A percentile compares a stretch with the other conserved stretches of the same genome.
Conservation (phyloP, 2,113 vertebrate genomes). For the Prunella fulvescens region DNA sequence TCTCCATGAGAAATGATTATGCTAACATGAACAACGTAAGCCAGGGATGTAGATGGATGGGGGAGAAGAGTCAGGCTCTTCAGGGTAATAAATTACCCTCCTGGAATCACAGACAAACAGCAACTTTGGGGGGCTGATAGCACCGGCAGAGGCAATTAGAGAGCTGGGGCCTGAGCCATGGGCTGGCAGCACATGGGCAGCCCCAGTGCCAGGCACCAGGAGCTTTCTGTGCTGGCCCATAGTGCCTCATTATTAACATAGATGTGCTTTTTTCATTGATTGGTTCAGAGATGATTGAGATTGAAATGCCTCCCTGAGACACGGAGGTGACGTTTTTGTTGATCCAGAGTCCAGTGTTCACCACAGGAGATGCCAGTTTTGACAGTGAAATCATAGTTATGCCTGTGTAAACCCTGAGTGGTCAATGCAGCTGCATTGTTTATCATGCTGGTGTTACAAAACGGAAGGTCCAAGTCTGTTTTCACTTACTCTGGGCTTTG, state of each 20-base stretch:
- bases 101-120: neutral
- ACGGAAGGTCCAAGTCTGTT: neutral
- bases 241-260: neutral
- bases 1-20: conserved; percentile 66
- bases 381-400: neutral
- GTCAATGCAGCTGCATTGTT: neutral
- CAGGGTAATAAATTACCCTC: conserved; percentile 39
- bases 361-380: conserved; percentile 12
- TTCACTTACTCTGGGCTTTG: neutral
- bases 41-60: conserved; percentile 10
- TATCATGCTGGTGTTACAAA: neutral
- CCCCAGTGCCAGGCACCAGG: neutral
- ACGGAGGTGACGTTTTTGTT: neutral
- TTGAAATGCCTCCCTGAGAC: conserved; percentile 11
- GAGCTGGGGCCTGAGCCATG: neutral
- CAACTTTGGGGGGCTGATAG: conserved; percentile 2
- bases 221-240: neutral
- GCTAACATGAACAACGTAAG: conserved; percentile 59
- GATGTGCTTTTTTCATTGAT: neutral
- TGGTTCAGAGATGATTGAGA: conserved; percentile 12
- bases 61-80: conserved; percentile 11
- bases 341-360: neutral
- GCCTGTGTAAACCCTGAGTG: neutral
- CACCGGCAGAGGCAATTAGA: neutral
- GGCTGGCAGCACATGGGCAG: neutral